These are phyloP conservation scores for Euwallacea similis DNA, from an alignment of 1,140 invertebrate species.

Conservation along the genomic window DNA sequence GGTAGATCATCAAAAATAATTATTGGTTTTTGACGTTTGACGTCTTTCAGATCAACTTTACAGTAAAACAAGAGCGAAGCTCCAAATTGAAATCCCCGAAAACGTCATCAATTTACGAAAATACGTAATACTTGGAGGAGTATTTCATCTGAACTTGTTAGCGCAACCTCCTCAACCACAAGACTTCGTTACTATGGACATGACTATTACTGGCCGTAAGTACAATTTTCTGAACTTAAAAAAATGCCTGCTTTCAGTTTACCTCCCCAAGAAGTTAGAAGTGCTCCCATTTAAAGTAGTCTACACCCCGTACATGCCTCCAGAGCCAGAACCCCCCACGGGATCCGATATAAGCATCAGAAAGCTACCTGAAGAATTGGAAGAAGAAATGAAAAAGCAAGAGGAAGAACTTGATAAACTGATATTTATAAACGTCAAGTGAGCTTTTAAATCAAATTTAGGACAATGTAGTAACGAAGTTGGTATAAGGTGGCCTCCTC, in stretches of 20 bases:
- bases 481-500: conserved; percentile 65
- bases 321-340: conserved; percentile 49
- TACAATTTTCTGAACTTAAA: conserved; percentile 4
- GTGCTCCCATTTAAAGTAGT: conserved; percentile 68
- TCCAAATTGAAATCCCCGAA: conserved; percentile 45
- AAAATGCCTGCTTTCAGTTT: conserved; percentile 58
- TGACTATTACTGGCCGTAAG: conserved; percentile 56
- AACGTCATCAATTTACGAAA: conserved; percentile 69
- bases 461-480: neutral
- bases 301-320: conserved; percentile 68
- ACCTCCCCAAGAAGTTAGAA: conserved; percentile 66
- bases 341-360: conserved; percentile 58
- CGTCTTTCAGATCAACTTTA: conserved; percentile 50
- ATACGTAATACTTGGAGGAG: conserved; percentile 65
- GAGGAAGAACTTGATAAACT: conserved; percentile 75
- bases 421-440: conserved; percentile 71
- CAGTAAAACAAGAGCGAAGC: conserved; percentile 47
- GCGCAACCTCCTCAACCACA: conserved; percentile 68
- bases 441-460: conserved; percentile 37
- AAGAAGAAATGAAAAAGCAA: conserved; percentile 73
- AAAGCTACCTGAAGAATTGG: conserved; percentile 76
- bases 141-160: conserved; percentile 65
- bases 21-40: neutral
- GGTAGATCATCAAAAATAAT: conserved; percentile 28
- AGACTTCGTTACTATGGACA: conserved; percentile 53